Conservation (phyloP, 2,797 vertebrate species). For the Eulemur albifrons region DNA sequence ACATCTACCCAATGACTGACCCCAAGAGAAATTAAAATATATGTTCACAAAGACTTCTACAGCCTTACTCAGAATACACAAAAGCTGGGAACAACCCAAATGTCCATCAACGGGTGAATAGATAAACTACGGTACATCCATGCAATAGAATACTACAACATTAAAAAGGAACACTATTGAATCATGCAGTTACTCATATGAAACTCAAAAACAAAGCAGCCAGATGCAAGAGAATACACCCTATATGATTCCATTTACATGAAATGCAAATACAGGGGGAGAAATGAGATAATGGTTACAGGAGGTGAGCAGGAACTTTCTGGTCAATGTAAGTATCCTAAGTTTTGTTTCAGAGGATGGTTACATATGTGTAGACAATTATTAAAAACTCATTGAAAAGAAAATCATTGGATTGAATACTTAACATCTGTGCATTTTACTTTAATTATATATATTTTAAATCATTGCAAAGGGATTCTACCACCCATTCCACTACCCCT, state of each 20-base stretch:
- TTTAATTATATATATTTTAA: neutral
- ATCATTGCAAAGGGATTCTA: neutral
- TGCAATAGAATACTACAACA: neutral
- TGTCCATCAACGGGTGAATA: neutral
- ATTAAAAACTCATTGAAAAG: neutral
- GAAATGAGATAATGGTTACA: neutral
- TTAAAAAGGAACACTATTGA: neutral
- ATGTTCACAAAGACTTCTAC: neutral
- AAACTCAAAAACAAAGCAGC: slow-evolving; percentile 15
- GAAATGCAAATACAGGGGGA: neutral
- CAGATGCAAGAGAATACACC: neutral
- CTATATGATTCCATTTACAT: neutral
- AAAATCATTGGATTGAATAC: neutral
- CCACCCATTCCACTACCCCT: neutral
- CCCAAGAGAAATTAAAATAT: slow-evolving; percentile 3
- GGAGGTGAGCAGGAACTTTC: neutral
- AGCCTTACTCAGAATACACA: neutral
- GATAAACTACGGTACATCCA: neutral
- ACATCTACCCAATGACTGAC: neutral
- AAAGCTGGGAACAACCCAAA: neutral
- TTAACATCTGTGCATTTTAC: neutral
- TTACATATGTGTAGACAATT: neutral
- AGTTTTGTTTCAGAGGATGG: neutral
- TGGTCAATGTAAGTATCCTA: neutral
- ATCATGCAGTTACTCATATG: neutral